Evolutionary conservation across 2,888 invertebrate genomes (phyloP).

Genomic region (Mythimna impura): DNA sequence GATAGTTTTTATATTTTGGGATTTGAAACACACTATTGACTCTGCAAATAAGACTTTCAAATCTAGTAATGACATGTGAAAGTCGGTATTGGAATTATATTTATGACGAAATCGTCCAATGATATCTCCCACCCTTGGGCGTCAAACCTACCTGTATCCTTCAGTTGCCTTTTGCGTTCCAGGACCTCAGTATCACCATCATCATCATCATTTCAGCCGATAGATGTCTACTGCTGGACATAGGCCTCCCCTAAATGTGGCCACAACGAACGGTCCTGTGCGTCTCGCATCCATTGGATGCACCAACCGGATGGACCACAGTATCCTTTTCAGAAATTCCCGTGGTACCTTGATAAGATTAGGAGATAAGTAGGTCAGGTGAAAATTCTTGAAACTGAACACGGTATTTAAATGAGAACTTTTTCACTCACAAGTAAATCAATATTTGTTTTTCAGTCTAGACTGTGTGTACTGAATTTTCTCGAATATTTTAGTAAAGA

Average conservation of each 20-base stretch:
- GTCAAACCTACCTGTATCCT: too few species aligned
- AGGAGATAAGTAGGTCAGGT: not conserved
- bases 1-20: conserved; percentile 19
- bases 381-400: not conserved
- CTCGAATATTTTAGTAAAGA: not conserved
- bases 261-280: too few species aligned
- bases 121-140: too few species aligned
- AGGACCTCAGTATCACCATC: too few species aligned
- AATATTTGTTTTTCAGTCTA: conserved; percentile 10
- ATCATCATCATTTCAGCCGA: too few species aligned
- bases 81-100: not conserved
- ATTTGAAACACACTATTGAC: conserved; percentile 1
- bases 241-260: too few species aligned
- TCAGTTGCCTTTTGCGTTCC: too few species aligned
- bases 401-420: not conserved
- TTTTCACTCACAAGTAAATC: not conserved
- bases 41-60: not conserved
- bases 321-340: too few species aligned
- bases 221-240: too few species aligned
- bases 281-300: too few species aligned
- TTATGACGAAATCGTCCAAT: not conserved
- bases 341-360: too few species aligned
- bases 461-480: not conserved
- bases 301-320: too few species aligned
- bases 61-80: not conserved